Percentiles rank a stretch among this genome's conserved stretches.
phyloP scores from a whole-genome alignment of 2,113 vertebrate genomes.

The Amblyornis subalaris region DNA sequence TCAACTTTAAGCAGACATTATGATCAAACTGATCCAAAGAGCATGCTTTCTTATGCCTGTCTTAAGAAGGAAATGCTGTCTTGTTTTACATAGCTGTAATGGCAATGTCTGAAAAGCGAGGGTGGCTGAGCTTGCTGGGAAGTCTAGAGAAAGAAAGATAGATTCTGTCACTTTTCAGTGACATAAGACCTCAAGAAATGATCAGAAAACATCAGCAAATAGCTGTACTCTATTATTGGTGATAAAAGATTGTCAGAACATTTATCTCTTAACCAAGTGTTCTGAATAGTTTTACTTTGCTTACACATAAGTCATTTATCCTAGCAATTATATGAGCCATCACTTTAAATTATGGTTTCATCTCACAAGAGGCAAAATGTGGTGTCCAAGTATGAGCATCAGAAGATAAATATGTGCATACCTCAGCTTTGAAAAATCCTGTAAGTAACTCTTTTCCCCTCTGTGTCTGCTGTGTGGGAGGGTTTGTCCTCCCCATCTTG shows the following conservation, averaged over 20 bases:
- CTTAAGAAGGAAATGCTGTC: not conserved
- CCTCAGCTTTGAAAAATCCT: not conserved
- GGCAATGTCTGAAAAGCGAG: not conserved
- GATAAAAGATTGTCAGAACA: not conserved
- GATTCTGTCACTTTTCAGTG: not conserved
- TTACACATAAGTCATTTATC: not conserved
- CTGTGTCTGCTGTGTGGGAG: not conserved
- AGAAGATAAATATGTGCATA: not conserved
- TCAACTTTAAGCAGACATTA: not conserved
- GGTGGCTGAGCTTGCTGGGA: not conserved
- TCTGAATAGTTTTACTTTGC: not conserved
- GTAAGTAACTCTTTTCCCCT: not conserved
- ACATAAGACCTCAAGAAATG: not conserved
- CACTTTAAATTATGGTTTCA: not conserved
- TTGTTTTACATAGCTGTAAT: not conserved
- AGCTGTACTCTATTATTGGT: not conserved
- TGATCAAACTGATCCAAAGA: not conserved
- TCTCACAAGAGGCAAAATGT: not conserved
- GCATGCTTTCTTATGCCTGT: not conserved
- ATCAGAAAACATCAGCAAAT: not conserved
- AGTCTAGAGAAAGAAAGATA: not conserved
- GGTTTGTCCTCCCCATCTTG: not conserved
- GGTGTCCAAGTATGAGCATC: not conserved
- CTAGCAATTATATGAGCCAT: not conserved
- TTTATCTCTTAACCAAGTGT: not conserved